phyloP scores from a whole-genome alignment of 1,140 invertebrate species.

The Diuraphis noxia region DNA sequence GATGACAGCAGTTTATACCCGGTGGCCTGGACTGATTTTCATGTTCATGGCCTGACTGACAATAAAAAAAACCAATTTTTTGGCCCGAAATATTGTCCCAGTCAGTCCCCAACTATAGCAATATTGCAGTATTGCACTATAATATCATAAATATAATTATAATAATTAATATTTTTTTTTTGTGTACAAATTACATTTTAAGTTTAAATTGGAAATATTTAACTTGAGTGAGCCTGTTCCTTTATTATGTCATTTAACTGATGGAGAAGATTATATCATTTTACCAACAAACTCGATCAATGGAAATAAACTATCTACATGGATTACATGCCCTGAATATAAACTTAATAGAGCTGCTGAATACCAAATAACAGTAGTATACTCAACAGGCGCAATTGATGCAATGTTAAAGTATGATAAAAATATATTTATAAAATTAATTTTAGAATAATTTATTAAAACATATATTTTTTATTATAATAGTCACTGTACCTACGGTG shows the following conservation, averaged over 20 bases:
- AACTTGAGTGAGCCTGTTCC: constrained; percentile 32
- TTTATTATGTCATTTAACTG: constrained; percentile 36
- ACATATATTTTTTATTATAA: background rate
- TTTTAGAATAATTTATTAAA: background rate
- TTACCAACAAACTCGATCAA: constrained; percentile 41
- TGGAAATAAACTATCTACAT: constrained; percentile 45
- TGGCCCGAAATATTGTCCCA: too few relatives aligned
- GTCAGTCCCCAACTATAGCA: too few relatives aligned
- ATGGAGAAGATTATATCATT: constrained; percentile 37
- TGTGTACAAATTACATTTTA: background rate
- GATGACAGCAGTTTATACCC: too few relatives aligned
- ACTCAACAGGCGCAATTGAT: constrained; percentile 15
- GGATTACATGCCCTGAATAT: constrained; percentile 21
- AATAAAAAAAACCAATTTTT: too few relatives aligned
- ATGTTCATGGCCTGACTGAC: too few relatives aligned
- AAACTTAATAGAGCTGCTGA: constrained; percentile 29
- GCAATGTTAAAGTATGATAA: constrained; percentile 31
- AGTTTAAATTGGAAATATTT: constrained; percentile 39
- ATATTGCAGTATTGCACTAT: background rate
- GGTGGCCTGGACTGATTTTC: too few relatives aligned
- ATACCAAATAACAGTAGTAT: constrained; percentile 28
- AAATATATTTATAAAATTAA: background rate
- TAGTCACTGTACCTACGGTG: too few relatives aligned
- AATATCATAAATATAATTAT: background rate
- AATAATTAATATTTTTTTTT: background rate